A percentile compares a stretch with the other conserved stretches of the same genome.
These are phyloP conservation scores for Salpingus planirostris DNA, from an alignment of 2,888 invertebrate species.

Conservation along the genomic window DNA sequence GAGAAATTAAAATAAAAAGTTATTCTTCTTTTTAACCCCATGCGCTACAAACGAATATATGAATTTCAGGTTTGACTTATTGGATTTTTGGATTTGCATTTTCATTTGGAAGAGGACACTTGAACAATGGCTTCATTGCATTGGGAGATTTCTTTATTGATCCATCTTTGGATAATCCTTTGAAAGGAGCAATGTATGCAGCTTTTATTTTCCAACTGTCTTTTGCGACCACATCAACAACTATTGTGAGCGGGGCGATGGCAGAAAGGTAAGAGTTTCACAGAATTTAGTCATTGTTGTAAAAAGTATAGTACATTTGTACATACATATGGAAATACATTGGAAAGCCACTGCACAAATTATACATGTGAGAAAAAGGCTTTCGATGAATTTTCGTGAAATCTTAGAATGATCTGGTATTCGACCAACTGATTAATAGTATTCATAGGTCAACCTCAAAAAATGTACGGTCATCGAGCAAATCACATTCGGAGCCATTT, in stretches of 20 bases:
- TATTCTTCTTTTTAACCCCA: conserved; percentile 4
- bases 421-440: no score
- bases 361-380: no score
- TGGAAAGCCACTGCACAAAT: no score
- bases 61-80: conserved; percentile 64
- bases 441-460: no score
- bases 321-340: no score
- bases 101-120: conserved; percentile 69
- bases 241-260: conserved; percentile 91
- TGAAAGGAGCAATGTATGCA: conserved; percentile 79
- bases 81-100: conserved; percentile 93
- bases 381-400: no score
- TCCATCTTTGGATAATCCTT: conserved; percentile 59
- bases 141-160: conserved; percentile 78
- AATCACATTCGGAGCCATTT: no score
- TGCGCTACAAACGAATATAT: no score
- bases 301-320: conserved; percentile 6
- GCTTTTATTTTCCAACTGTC: conserved; percentile 86
- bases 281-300: not conserved
- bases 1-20: no score
- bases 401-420: no score
- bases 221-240: conserved; percentile 84
- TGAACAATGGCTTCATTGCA: conserved; percentile 73
- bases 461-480: no score
- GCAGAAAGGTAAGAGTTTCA: conserved; percentile 90